Evolutionary conservation across 2,888 invertebrate genomes (phyloP), one percentile per base, ranked within the genome.

Genomic region (Drosophila subsilvestris): DNA sequence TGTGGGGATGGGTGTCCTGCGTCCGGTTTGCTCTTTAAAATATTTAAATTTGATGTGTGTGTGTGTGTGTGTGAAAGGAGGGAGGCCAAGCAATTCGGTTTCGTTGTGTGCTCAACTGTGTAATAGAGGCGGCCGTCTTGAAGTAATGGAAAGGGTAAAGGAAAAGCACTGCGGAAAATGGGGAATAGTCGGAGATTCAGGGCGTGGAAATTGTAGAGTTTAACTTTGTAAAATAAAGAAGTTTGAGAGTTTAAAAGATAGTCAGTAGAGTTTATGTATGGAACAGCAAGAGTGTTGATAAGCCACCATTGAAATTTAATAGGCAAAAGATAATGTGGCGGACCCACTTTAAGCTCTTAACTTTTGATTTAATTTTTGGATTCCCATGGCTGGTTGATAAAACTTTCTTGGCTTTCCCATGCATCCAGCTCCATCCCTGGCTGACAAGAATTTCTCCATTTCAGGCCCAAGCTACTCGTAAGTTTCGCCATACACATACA

Each of bases 41-140:
- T 86, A 83, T 83, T 83, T 80, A 88, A 83, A 83, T 86, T 83
- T 80, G 63, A 86, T 86, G 63, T 62, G 60, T 63, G 47, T 27
- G 29, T 48, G 48, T 10, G 25, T 29, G 55, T 54, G 49, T 53
- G n/a, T n/a, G n/a, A n/a, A n/a, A n/a, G n/a, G 42, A 50, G 45
- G 8, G 43, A 48, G 47, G 48, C 29, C 47, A 27, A 45, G 55
- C 55, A 59, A 55, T 65, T 75, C 50, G 48, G 76, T 70, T 71
- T 55, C 32, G 50, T 49, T 74, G 80, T 74, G 74, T 68, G 65
- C 71, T 74, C 83, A 79, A 77, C 71, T 79, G 71, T 79, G 71
- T 79, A 79, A 82, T 82, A 68, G 71, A 74, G 56, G 67, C 20
- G 55, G 49, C 63, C 71, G 45, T 57, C 25, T 25, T 48, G 32